A percentile compares a stretch with the other conserved stretches of the same genome.
Evolutionary conservation across 2,113 vertebrate species (phyloP).

Genomic region (Cololabis saira): DNA sequence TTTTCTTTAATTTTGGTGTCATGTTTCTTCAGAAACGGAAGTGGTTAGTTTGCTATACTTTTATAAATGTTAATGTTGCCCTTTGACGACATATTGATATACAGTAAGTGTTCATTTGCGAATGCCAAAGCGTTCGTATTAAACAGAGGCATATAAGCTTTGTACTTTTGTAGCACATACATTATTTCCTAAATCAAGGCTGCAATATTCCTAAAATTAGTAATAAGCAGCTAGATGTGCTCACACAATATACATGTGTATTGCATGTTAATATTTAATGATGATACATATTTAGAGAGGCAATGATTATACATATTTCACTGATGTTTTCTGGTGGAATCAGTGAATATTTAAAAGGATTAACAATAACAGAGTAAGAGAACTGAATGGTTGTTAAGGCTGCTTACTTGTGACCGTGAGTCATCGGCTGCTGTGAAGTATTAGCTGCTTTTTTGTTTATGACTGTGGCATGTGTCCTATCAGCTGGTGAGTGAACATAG

Average conservation of each 20-base stretch:
- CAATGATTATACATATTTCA: neutral
- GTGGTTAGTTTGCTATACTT: neutral
- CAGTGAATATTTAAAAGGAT: neutral
- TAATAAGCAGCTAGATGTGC: neutral
- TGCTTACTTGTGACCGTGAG: slow-evolving; percentile 58
- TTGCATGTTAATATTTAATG: too few relatives aligned
- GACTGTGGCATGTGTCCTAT: slow-evolving; percentile 15
- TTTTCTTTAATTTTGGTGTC: slow-evolving; percentile 6
- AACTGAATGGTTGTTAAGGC: slow-evolving; percentile 42
- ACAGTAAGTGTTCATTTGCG: neutral
- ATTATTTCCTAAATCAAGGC: neutral
- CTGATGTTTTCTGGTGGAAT: neutral
- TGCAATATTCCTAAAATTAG: neutral
- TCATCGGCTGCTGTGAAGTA: slow-evolving; percentile 50
- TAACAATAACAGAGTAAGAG: neutral
- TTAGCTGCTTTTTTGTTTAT: slow-evolving; percentile 34
- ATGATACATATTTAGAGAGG: too few relatives aligned
- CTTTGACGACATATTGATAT: neutral
- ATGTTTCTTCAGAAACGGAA: neutral
- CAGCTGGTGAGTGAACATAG: slow-evolving; percentile 28
- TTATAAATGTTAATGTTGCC: neutral
- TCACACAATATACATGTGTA: neutral
- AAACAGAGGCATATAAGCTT: neutral
- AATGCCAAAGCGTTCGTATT: neutral
- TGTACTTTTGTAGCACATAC: neutral